These are phyloP conservation scores for Enteromius trimaculatus DNA, from an alignment of 2,797 vertebrate species.

Conservation along the genomic window DNA sequence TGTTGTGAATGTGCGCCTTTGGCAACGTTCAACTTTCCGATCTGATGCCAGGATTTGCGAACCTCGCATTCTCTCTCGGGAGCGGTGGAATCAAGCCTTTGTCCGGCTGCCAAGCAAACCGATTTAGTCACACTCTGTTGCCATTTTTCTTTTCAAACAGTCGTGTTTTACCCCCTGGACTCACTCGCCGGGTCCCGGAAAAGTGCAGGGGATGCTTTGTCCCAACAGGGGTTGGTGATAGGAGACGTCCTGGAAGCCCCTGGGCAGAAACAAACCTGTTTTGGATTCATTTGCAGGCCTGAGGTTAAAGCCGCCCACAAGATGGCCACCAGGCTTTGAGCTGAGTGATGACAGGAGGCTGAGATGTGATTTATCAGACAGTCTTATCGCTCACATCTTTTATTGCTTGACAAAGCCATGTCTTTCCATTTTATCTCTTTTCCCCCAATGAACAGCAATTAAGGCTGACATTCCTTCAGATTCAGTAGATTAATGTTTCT, in stretches of 20 bases:
- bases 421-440: conserved; percentile 85
- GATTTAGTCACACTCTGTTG: conserved; percentile 74
- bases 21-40: conserved; percentile 62
- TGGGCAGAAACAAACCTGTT: conserved; percentile 81
- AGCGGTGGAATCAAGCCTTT: conserved; percentile 65
- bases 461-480: conserved; percentile 51
- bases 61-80: conserved; percentile 55
- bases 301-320: conserved; percentile 76
- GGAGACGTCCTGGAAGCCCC: conserved; percentile 51
- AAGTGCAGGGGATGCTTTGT: conserved; percentile 31
- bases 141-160: conserved; percentile 72
- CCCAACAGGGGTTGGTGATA: conserved; percentile 28
- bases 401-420: conserved; percentile 40
- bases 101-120: conserved; percentile 73
- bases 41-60: conserved; percentile 62
- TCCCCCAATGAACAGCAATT: conserved; percentile 51
- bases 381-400: conserved; percentile 77
- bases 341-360: conserved; percentile 80
- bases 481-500: conserved; percentile 50
- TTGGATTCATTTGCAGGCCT: conserved; percentile 89
- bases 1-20: conserved; percentile 62
- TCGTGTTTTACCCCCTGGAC: conserved; percentile 59
- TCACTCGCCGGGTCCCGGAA: conserved; percentile 14
- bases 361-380: conserved; percentile 84
- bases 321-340: conserved; percentile 82